These are phyloP conservation scores for Epirrhoe tristata DNA, from an alignment of 2,888 invertebrate species.

Conservation along the genomic window DNA sequence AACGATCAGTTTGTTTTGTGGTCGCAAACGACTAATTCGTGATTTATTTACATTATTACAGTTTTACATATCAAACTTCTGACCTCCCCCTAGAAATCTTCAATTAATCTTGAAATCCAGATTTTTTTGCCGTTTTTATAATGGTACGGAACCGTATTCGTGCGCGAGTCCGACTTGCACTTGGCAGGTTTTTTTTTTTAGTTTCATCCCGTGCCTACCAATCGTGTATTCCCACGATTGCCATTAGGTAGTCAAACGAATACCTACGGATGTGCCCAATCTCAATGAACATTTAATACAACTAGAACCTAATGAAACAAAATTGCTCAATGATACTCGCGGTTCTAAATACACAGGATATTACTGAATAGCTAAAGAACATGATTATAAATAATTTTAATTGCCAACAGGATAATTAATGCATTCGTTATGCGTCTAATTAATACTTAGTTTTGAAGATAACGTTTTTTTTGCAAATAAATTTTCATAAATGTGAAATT, in stretches of 20 bases:
- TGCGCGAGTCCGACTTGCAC: no score
- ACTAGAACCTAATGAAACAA: slow-evolving; percentile 25
- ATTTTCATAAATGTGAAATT: no score
- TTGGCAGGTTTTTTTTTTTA: neutral
- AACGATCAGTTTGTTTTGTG: slow-evolving; percentile 2
- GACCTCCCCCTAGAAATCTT: neutral
- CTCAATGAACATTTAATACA: slow-evolving; percentile 25
- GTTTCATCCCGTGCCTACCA: neutral
- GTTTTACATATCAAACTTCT: neutral
- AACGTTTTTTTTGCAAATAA: no score
- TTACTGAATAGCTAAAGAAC: slow-evolving; percentile 4
- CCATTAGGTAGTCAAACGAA: neutral
- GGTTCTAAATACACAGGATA: slow-evolving; percentile 19
- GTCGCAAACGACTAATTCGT: neutral
- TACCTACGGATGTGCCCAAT: slow-evolving; percentile 31
- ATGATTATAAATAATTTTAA: slow-evolving; percentile 1
- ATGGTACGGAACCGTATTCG: no score
- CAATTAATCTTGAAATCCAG: neutral
- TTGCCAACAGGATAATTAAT: neutral
- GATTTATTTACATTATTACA: neutral
- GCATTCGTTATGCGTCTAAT: neutral
- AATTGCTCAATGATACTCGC: slow-evolving; percentile 28
- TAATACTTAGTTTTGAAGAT: neutral
- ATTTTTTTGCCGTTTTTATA: no score
- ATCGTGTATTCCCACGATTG: slow-evolving; percentile 13